Conservation (phyloP, 64 coral and sea anemone genomes). For the Stylophora pistillata region DNA sequence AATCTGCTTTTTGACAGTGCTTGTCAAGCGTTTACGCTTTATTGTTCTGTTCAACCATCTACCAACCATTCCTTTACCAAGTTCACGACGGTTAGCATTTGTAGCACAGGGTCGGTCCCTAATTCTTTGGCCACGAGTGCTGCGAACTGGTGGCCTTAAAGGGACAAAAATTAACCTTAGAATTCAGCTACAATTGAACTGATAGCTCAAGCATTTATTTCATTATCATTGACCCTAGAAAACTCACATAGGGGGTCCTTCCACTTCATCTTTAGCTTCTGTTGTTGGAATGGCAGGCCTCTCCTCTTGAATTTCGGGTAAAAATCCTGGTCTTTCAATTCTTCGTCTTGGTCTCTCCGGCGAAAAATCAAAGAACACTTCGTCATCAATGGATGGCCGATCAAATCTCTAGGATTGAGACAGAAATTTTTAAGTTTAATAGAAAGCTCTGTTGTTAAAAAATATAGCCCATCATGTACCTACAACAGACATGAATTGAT, state of each 20-base stretch:
- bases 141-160: slow-evolving; percentile 41
- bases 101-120: slow-evolving; percentile 35
- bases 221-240: background rate
- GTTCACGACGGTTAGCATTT: slow-evolving; percentile 77
- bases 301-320: slow-evolving; percentile 61
- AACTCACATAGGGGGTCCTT: slow-evolving; percentile 54
- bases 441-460: background rate
- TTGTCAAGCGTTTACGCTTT: slow-evolving; percentile 81
- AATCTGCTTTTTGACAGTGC: slow-evolving; percentile 81
- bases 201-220: background rate
- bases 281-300: background rate
- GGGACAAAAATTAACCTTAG: background rate
- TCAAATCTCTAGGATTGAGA: slow-evolving; percentile 25
- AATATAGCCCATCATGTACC: background rate
- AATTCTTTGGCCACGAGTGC: slow-evolving; percentile 83
- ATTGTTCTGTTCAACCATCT: slow-evolving; percentile 96
- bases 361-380: slow-evolving; percentile 90
- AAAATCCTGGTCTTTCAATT: slow-evolving; percentile 55
- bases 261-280: slow-evolving; percentile 68
- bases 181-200: background rate
- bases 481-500: background rate
- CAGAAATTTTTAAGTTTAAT: background rate
- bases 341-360: slow-evolving; percentile 32
- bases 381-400: slow-evolving; percentile 46
- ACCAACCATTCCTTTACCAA: slow-evolving; percentile 90